phyloP scores from a whole-genome alignment of 1,140 invertebrate genomes.

The Drosophila aff. region DNA sequence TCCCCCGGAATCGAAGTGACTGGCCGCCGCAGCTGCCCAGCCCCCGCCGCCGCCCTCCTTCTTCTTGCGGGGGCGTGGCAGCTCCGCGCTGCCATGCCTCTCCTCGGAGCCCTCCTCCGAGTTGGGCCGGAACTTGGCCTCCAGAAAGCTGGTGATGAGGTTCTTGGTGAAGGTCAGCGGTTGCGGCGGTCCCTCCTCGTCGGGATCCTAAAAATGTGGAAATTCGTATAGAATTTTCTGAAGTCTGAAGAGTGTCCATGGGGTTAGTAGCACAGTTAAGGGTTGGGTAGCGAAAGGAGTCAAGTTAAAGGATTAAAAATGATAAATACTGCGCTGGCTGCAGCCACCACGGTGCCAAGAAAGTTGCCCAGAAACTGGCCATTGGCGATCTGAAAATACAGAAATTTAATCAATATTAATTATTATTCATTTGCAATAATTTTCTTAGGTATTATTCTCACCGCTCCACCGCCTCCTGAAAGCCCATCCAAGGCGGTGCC shows the following conservation, averaged over 20 bases:
- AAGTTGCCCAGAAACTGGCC: slow-evolving; percentile 85
- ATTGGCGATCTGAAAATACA: slow-evolving; percentile 75
- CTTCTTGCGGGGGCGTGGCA: slow-evolving; percentile 32
- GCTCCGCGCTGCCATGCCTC: slow-evolving; percentile 55
- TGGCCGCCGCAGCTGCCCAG: slow-evolving; percentile 14
- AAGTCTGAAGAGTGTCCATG: too few species aligned
- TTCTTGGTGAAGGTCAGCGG: slow-evolving; percentile 75
- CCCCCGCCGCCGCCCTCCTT: slow-evolving; percentile 42
- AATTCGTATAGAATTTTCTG: too few species aligned
- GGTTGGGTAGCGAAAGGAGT: neutral
- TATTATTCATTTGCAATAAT: neutral
- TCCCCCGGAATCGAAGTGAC: slow-evolving; percentile 70
- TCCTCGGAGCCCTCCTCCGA: slow-evolving; percentile 54
- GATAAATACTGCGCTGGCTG: slow-evolving; percentile 84
- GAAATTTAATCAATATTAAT: neutral
- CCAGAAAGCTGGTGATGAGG: slow-evolving; percentile 69
- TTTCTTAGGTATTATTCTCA: slow-evolving; percentile 49
- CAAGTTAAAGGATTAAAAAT: neutral
- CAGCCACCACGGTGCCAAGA: slow-evolving; percentile 77
- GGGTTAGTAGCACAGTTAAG: slow-evolving; percentile 61
- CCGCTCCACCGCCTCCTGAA: slow-evolving; percentile 86
- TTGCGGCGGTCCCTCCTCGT: slow-evolving; percentile 78
- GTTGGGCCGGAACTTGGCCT: slow-evolving; percentile 66
- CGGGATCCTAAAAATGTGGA: slow-evolving; percentile 66
- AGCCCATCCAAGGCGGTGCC: slow-evolving; percentile 86